Percentiles rank a stretch among this genome's conserved stretches.
These are phyloP conservation scores for Mallotus villosus DNA, from an alignment of 2,797 vertebrate species.

Conservation along the genomic window DNA sequence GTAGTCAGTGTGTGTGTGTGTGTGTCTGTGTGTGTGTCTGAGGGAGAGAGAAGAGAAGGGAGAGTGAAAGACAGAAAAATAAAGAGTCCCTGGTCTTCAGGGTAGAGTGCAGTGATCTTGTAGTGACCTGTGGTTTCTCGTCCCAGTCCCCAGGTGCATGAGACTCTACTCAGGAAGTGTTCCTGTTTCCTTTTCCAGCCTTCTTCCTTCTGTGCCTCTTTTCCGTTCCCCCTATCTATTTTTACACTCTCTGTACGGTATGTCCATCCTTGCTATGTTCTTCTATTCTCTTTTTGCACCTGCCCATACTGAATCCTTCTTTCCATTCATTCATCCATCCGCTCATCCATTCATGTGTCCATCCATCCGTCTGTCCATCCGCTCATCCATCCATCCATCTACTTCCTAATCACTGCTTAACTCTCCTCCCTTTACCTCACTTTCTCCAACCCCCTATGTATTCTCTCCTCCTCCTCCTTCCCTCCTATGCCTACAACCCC, in stretches of 20 bases:
- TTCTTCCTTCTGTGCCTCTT: constrained; percentile 18
- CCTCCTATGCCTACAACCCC: constrained; percentile 22
- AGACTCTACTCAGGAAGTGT: neutral
- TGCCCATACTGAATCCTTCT: constrained; percentile 16
- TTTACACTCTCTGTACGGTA: neutral
- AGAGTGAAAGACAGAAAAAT: too few species aligned
- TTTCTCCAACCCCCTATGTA: constrained; percentile 13
- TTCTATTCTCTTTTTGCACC: constrained; percentile 1
- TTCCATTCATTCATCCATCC: constrained; percentile 25
- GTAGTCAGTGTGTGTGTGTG: constrained; percentile 3
- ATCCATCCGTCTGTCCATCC: neutral
- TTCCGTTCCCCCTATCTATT: neutral
- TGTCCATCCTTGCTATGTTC: neutral
- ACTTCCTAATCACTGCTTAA: neutral
- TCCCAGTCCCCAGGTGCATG: neutral
- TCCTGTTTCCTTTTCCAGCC: constrained; percentile 1
- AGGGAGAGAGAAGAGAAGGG: neutral
- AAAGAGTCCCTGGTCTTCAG: neutral
- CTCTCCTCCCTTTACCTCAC: constrained; percentile 1
- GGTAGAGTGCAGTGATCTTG: neutral
- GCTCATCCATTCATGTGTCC: constrained; percentile 17
- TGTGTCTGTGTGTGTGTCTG: constrained; percentile 3
- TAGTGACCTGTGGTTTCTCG: too few species aligned
- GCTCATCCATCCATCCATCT: neutral
- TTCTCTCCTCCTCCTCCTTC: constrained; percentile 39